Evolutionary conservation across 2,113 vertebrate species (phyloP), one percentile per base, ranked within the genome.

Genomic region (Ammodramus savannarum): DNA sequence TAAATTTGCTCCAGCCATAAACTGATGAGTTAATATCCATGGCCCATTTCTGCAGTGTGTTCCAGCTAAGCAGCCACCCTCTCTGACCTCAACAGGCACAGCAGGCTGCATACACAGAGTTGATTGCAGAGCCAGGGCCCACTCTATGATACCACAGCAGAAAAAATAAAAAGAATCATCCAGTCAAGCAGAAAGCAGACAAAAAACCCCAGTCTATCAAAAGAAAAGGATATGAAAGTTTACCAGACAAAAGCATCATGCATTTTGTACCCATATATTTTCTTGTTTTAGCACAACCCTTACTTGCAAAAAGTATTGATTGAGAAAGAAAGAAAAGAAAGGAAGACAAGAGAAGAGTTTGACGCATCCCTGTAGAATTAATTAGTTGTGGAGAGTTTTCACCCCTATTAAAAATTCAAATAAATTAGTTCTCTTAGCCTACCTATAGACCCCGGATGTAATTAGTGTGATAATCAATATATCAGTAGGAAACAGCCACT

Each of bases 381-480:
- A 98, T 98, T 98, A 98, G 96, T 93, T 97, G 84, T 97, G 87
- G 86, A 85, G 66, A 84, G 90, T 97, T 97, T 89, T 58, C 55
- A 27, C 55, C 46, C 32, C 87, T 59, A 80, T 91, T 94, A 96
- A 95, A 97, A 96, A 85, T 65, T 85, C 67, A 94, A 80, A 97
- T 92, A 92, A 89, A 96, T 96, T 86, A 38, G 94, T 97, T 98
- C 98, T 98, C 97, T 98, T 98, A 98, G 97, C 96, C 97, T 93
- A 95, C 91, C 86, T 96, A 82, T 32, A 94, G 90, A 94, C 22
- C 92, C 87, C n/a, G 67, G 90, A 97, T 97, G 97, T 98, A 98
- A 98, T 98, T 98, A 98, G 97, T 96, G 86, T 96, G 93, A 95
- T 95, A 97, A 98, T 99, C 98, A 98, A 99, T 99, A 98, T 97